Conservation (phyloP, 2,113 vertebrate genomes). For the Pungitius pungitius region DNA sequence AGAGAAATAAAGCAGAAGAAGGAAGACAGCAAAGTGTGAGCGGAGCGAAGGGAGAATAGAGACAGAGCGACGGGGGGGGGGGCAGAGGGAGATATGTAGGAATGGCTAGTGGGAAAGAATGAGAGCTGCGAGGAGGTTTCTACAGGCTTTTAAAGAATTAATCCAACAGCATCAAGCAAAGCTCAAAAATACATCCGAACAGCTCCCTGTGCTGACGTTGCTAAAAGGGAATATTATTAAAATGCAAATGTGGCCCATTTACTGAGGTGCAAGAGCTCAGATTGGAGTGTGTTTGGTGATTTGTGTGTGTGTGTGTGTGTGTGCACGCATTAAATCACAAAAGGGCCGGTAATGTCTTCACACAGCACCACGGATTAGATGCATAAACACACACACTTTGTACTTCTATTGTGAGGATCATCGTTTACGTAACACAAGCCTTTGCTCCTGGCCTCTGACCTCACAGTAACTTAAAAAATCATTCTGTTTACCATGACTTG, state of each 20-base stretch:
- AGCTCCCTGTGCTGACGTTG: constrained; percentile 36
- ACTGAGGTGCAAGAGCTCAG: constrained; percentile 9
- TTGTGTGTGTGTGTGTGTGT: constrained; percentile 13
- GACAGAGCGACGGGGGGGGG: not conserved
- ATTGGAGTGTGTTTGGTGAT: too few relatives aligned
- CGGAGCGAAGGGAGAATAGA: constrained; percentile 5
- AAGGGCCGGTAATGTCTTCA: not conserved
- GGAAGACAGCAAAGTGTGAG: not conserved
- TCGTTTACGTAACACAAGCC: not conserved
- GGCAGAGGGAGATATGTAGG: constrained; percentile 6
- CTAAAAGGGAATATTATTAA: constrained; percentile 55
- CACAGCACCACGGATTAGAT: not conserved
- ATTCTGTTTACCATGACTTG: not conserved
- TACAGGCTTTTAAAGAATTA: constrained; percentile 44
- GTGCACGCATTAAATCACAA: not conserved
- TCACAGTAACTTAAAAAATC: not conserved
- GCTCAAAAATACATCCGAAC: constrained; percentile 20
- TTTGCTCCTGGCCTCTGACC: not conserved
- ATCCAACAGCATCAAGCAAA: constrained; percentile 23
- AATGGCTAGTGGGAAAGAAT: constrained; percentile 25
- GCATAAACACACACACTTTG: not conserved
- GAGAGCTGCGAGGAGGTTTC: constrained; percentile 30
- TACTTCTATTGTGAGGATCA: not conserved
- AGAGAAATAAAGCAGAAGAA: not conserved
- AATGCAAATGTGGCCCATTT: constrained; percentile 68